phyloP scores from a whole-genome alignment of 2,797 vertebrate species.

The Enteromius unitaeniatus region DNA sequence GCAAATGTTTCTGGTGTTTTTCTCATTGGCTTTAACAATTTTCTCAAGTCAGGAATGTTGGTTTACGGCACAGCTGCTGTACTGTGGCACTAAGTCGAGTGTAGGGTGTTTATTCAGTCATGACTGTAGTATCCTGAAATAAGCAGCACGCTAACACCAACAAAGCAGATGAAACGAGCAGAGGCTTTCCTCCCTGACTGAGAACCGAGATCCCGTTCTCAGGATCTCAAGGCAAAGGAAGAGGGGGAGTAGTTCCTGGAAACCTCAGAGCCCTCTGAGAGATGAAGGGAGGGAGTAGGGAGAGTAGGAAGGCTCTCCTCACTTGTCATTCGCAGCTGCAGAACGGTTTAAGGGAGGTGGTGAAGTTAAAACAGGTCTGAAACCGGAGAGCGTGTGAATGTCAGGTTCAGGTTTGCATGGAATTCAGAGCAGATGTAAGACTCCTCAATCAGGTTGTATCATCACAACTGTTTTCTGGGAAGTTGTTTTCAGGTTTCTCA shows the following conservation, averaged over 20 bases:
- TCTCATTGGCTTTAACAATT: conserved; percentile 73
- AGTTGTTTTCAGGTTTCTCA: conserved; percentile 12
- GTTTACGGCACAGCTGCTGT: conserved; percentile 74
- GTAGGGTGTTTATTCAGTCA: conserved; percentile 66
- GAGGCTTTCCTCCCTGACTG: neutral
- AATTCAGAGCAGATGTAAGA: conserved; percentile 54
- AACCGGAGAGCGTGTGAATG: conserved; percentile 69
- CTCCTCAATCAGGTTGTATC: conserved; percentile 23
- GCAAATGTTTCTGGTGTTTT: conserved; percentile 81
- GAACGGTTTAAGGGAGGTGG: conserved; percentile 65
- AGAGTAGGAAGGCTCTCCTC: conserved; percentile 58
- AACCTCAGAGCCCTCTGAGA: conserved; percentile 69
- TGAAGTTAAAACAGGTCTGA: conserved; percentile 65
- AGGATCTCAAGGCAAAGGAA: conserved; percentile 48
- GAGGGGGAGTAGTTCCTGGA: conserved; percentile 69
- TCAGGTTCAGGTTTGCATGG: conserved; percentile 56
- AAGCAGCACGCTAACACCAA: conserved; percentile 47
- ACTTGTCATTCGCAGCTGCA: conserved; percentile 75
- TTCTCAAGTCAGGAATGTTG: conserved; percentile 76
- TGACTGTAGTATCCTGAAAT: conserved; percentile 62
- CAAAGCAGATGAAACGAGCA: conserved; percentile 19
- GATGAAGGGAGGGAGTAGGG: conserved; percentile 63
- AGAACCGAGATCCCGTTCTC: conserved; percentile 4
- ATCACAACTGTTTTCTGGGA: conserved; percentile 27
- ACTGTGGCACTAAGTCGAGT: conserved; percentile 40